These are phyloP conservation scores for Leptinotarsa defecta DNA, from an alignment of 1,140 invertebrate species.

Conservation along the genomic window DNA sequence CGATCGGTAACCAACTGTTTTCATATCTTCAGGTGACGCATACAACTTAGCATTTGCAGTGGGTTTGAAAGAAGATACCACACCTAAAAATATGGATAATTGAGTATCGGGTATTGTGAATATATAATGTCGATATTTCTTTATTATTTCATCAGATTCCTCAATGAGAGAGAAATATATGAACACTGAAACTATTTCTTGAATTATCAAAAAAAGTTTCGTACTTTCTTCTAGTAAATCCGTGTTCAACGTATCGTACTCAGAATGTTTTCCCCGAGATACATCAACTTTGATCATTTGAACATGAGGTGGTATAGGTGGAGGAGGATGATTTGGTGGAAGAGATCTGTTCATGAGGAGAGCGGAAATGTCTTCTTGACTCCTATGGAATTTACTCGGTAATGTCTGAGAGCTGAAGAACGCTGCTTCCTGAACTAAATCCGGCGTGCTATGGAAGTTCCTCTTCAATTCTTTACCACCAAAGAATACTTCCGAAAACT, in stretches of 20 bases:
- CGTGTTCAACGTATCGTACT: conserved; percentile 52
- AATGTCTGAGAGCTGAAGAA: conserved; percentile 37
- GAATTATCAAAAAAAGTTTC: neutral
- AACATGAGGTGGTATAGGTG: conserved; percentile 71
- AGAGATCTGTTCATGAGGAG: conserved; percentile 59
- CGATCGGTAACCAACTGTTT: conserved; percentile 77
- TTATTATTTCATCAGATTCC: too few species aligned
- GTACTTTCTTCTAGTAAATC: conserved; percentile 46
- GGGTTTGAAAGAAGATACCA: conserved; percentile 85
- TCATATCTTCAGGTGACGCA: conserved; percentile 83
- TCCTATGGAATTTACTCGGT: conserved; percentile 63
- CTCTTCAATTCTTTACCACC: conserved; percentile 71
- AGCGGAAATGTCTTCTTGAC: conserved; percentile 72
- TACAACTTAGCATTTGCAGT: conserved; percentile 84
- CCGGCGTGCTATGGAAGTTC: conserved; percentile 87
- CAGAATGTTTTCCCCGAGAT: conserved; percentile 49
- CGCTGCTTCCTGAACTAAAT: conserved; percentile 63
- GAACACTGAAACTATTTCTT: too few species aligned
- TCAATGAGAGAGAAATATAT: too few species aligned
- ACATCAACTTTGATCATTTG: conserved; percentile 78
- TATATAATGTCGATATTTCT: too few species aligned
- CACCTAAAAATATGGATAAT: conserved; percentile 47
- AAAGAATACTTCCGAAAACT: conserved; percentile 60
- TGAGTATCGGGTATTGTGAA: too few species aligned
- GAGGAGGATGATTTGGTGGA: conserved; percentile 71